Base-by-base conservation (phyloP, 2,888 invertebrate genomes). In the Sturmia bella region DNA sequence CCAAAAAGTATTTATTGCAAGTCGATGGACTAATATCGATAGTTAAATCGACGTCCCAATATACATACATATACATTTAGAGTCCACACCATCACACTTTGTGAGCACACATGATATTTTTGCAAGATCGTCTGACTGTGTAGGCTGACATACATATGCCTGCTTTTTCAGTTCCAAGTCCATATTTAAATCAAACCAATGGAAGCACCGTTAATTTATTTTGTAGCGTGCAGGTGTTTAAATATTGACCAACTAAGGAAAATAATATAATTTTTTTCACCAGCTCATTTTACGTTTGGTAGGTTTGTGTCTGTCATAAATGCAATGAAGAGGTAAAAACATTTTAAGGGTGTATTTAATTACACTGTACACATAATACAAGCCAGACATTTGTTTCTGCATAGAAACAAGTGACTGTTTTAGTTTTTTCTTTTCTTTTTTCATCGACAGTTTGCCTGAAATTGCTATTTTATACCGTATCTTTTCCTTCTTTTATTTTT, bases 311-410 rank as follows among this genome's bases (percentile, higher is more conserved):
- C 80, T 63, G 56, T 24, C 50, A 63, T 74, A 68, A 61, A 61
- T 79, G 73, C 39, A 17, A 11, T 32, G 6, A 50, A 61, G 41
- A 45, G 19, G 57, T 50, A 50, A 50, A 43, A 52, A 43, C 24
- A n/a, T 13, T 21, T 57, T 37, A 45, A 57, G 61, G 63, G 74
- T 57, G 80, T 74, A 69, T 80, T 70, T 39, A 43, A 80, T 74
- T 79, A 59, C 78, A 79, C 2, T 37, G 43, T 50, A 64, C 59
- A 72, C 6, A 59, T 41, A 43, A 69, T 32, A 66, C 57, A 59
- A 17, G 52, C 72, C 78, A 73, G 66, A 59, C 77, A 72, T 69
- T 75, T 68, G 59, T 68, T 68, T 50, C 7, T 59, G 4, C 45
- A 39, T 56, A 24, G 41, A 21, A 73, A 52, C 43, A 21, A 45